Evolutionary conservation across 2,797 vertebrate species (phyloP).

Genomic region (Gymnopithys bicolor): DNA sequence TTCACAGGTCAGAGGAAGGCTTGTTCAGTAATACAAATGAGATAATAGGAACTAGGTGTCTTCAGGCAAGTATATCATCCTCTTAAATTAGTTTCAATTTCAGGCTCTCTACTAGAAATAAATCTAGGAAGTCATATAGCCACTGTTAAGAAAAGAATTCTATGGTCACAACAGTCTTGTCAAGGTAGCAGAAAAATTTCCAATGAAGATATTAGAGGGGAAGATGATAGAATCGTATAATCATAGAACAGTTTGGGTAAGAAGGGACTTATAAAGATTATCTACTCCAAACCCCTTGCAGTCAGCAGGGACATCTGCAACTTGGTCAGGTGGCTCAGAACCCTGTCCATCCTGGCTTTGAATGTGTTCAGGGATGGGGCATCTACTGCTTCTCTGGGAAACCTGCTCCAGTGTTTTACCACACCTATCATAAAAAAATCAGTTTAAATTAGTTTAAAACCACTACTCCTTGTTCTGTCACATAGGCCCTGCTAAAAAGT

Average conservation of each 20-base stretch:
- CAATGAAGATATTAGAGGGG: background rate
- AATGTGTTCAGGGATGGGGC: background rate
- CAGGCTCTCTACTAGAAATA: background rate
- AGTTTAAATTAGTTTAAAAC: background rate
- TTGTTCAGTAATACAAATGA: background rate
- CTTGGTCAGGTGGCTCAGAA: background rate
- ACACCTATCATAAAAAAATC: rapidly evolving
- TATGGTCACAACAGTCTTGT: background rate
- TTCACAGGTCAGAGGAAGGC: background rate
- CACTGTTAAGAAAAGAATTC: background rate
- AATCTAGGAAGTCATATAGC: background rate
- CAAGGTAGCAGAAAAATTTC: background rate
- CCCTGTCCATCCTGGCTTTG: rapidly evolving
- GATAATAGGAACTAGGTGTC: background rate
- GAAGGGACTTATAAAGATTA: background rate
- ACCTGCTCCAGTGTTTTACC: background rate
- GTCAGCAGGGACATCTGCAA: background rate
- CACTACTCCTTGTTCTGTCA: background rate
- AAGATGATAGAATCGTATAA: background rate
- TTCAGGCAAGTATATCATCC: background rate
- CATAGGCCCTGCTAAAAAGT: background rate
- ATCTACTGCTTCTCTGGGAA: background rate
- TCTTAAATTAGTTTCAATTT: background rate
- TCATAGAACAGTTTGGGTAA: background rate
- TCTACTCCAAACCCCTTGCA: background rate